Evolutionary conservation across 2,113 vertebrate genomes (phyloP), one percentile per base, ranked within the genome.

Genomic region (Sander lucioperca): DNA sequence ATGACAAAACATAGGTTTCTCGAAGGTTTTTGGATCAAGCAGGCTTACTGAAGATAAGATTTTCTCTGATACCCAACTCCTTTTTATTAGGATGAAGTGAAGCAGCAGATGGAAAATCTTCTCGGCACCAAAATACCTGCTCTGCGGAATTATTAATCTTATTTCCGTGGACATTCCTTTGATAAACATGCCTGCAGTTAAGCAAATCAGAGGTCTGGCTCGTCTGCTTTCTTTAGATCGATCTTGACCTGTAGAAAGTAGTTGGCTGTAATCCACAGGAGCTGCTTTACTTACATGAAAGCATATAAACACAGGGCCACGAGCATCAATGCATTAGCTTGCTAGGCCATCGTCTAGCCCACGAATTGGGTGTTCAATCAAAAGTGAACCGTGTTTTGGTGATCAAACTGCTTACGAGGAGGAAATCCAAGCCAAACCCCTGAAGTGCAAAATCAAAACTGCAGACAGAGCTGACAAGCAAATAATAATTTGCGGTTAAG

Each of bases 361-460:
- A 10, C 79, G 88, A 77, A 90, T 74, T 77, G 77, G 57, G 43
- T 59, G 82, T 77, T 83, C 77, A 73, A 67, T 85, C 64, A 86
- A 72, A 77, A 71, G 76, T 36, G 51, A 61, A 12, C 68, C 43
- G 16, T n/a, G 82, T 72, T 74, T 84, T 10, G 10, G 66, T 39
- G 62, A 74, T 78, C 79, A 69, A 87, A 85, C 82, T 87, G 87
- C 87, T 90, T 62, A 85, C 64, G 3, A 67, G 57, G 66, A 71
- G 57, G 83, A 86, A 87, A 89, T 57, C 73, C n/a, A 56, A 91
- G 82, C 73, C 82, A 83, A 85, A 75, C 39, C 68, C 69, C 74
- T 65, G 53, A 81, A 64, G 76, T 57, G 84, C 6, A 2, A 81
- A 85, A 75, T 72, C n/a, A 74, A 79, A 84, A 82, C 36, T 36